Conservation (phyloP, 2,888 invertebrate genomes). For the Erebia palarica region DNA sequence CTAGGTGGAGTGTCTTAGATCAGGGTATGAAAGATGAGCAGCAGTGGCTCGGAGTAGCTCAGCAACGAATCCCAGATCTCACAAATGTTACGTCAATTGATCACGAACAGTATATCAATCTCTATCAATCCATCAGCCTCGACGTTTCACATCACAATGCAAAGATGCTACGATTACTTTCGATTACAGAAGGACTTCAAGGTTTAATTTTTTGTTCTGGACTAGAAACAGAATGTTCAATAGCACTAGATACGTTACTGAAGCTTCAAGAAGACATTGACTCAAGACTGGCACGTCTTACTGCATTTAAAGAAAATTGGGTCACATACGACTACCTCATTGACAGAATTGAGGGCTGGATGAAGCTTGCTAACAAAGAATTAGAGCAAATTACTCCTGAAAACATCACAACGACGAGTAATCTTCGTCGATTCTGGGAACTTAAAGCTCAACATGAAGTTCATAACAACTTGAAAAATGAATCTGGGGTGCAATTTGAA, state of each 20-base stretch:
- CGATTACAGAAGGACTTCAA: conserved; percentile 88
- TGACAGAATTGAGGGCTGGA: conserved; percentile 89
- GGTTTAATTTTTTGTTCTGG: conserved; percentile 89
- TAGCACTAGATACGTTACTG: conserved; percentile 87
- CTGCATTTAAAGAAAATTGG: conserved; percentile 91
- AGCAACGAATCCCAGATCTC: conserved; percentile 91
- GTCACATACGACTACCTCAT: conserved; percentile 87
- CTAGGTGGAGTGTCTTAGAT: conserved; percentile 91
- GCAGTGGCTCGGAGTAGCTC: conserved; percentile 92
- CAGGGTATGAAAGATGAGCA: conserved; percentile 92
- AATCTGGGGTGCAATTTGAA: conserved; percentile 88
- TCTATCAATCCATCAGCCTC: conserved; percentile 90
- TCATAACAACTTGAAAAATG: conserved; percentile 88
- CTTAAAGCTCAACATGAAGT: conserved; percentile 93
- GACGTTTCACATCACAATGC: conserved; percentile 92
- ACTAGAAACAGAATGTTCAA: conserved; percentile 88
- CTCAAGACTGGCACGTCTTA: conserved; percentile 85
- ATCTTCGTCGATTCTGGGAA: conserved; percentile 94
- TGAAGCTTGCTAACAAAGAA: conserved; percentile 88
- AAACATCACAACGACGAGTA: conserved; percentile 85
- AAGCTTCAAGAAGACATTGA: conserved; percentile 90
- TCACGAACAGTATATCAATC: conserved; percentile 91
- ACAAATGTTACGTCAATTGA: conserved; percentile 91
- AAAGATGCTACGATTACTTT: conserved; percentile 87
- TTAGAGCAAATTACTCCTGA: conserved; percentile 85